Evolutionary conservation across 2,888 invertebrate species (phyloP).

Genomic region (Poecilobothrus nobilitatus): DNA sequence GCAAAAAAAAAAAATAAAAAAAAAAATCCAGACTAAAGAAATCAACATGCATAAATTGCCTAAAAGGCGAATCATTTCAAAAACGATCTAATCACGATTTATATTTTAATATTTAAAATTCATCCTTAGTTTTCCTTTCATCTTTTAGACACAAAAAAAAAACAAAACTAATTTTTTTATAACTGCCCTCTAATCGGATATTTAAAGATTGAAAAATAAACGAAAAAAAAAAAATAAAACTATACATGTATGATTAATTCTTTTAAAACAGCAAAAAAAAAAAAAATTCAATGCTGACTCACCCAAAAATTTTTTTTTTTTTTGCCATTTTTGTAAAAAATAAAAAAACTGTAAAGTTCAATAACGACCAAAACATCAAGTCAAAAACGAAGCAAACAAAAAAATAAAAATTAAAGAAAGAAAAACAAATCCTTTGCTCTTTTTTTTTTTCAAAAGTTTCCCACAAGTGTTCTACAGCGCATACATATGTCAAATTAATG

Average conservation of each 20-base stretch:
- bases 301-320: neutral
- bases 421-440: neutral
- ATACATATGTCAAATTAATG: constrained; percentile 1
- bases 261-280: too few species aligned
- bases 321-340: neutral
- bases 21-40: neutral
- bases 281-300: neutral
- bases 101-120: neutral
- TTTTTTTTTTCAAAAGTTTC: neutral
- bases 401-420: neutral
- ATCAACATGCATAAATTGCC: neutral
- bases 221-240: too few species aligned
- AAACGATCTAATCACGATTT: neutral
- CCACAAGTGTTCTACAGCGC: neutral
- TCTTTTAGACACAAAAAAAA: neutral
- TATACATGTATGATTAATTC: neutral
- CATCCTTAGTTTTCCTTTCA: neutral
- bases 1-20: too few species aligned
- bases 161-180: neutral
- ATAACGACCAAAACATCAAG: neutral
- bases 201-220: neutral
- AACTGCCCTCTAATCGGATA: neutral
- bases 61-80: neutral
- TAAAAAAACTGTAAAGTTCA: neutral
- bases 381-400: neutral